Percentiles rank a stretch among this genome's conserved stretches.
These are phyloP conservation scores for Lasioglossum malachurum DNA, from an alignment of 2,888 invertebrate species.

Conservation along the genomic window DNA sequence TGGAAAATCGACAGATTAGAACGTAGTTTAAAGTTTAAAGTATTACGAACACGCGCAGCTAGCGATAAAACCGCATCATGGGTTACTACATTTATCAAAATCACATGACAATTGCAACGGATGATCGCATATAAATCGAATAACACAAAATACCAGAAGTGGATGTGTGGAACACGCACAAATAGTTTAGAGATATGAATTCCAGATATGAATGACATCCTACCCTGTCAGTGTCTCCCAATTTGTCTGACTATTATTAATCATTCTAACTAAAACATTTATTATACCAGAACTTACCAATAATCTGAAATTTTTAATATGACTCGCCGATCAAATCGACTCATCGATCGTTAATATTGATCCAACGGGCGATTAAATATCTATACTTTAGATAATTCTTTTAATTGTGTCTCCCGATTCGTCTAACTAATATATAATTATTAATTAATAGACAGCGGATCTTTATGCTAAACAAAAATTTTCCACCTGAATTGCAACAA, in stretches of 20 bases:
- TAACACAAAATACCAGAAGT: conserved; percentile 18
- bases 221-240: conserved; percentile 14
- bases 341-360: neutral
- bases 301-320: neutral
- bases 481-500: no score
- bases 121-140: conserved; percentile 27
- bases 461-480: no score
- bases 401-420: no score
- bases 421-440: no score
- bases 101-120: conserved; percentile 55
- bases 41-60: conserved; percentile 5
- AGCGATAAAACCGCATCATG: conserved; percentile 38
- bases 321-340: neutral
- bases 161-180: conserved; percentile 22
- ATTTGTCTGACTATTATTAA: neutral
- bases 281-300: neutral
- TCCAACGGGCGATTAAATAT: neutral
- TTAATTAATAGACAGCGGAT: no score
- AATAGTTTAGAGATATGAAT: conserved; percentile 23
- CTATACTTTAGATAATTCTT: neutral
- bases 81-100: conserved; percentile 52
- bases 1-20: conserved; percentile 20
- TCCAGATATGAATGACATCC: conserved; percentile 2
- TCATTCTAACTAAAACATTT: neutral
- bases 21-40: conserved; percentile 26